A percentile compares a stretch with the other conserved stretches of the same genome.
Evolutionary conservation across 2,113 vertebrate genomes (phyloP).

Genomic region (Epinephelus fuscoguttatus): DNA sequence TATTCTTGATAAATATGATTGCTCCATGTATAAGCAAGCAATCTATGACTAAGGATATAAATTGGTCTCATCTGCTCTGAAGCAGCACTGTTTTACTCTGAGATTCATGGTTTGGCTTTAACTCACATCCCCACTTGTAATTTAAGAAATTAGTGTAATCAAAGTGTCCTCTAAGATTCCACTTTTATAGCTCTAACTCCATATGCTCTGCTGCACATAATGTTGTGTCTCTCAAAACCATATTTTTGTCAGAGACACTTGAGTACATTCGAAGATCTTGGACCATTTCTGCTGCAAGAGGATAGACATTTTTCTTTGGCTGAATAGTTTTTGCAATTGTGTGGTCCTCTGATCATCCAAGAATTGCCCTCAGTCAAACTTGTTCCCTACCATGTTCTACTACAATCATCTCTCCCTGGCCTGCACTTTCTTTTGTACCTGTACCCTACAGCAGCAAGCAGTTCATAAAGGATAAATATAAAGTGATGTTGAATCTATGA

Average conservation of each 20-base stretch:
- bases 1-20: background rate
- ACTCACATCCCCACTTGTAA: background rate
- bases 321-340: background rate
- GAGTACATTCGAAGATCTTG: background rate
- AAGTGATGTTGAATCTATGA: conserved; percentile 21
- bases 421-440: background rate
- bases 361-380: background rate
- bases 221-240: background rate
- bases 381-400: background rate
- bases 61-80: background rate
- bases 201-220: background rate
- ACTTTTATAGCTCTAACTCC: background rate
- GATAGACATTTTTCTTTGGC: background rate
- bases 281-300: background rate
- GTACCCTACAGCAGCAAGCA: background rate
- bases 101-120: background rate
- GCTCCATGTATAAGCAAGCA: conserved; percentile 8
- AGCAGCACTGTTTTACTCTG: background rate
- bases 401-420: background rate
- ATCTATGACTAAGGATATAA: background rate
- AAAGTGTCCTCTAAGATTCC: background rate
- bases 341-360: background rate
- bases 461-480: background rate
- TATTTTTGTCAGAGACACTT: background rate
- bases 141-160: background rate